Conservation (phyloP, 2,113 vertebrate species). For the Percopsis transmontana region DNA sequence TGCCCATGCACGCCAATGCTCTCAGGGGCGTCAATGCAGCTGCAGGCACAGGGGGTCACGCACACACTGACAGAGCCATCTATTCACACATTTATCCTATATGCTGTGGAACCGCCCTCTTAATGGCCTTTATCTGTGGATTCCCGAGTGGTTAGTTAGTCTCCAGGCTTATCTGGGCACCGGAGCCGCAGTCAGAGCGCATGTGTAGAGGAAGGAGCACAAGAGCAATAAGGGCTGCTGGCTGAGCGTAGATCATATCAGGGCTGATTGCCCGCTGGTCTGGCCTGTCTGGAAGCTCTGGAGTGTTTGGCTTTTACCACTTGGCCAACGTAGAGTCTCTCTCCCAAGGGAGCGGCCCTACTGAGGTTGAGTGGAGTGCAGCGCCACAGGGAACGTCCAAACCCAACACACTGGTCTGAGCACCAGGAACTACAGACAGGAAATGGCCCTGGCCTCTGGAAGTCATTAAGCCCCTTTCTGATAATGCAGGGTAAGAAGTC, state of each 20-base stretch:
- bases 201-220: conserved; percentile 43
- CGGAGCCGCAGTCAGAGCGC: conserved; percentile 44
- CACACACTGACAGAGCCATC: conserved; percentile 25
- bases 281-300: conserved; percentile 45
- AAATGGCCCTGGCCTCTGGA: conserved; percentile 65
- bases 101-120: not conserved
- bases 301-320: conserved; percentile 52
- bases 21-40: conserved; percentile 22
- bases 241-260: conserved; percentile 64
- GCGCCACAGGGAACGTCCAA: conserved; percentile 47
- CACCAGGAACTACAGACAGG: conserved; percentile 58
- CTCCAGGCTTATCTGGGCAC: conserved; percentile 55
- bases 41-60: conserved; percentile 30
- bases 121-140: conserved; percentile 52
- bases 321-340: conserved; percentile 46
- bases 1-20: conserved; percentile 26
- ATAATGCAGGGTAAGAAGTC: conserved; percentile 47
- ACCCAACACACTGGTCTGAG: conserved; percentile 42
- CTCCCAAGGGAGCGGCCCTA: conserved; percentile 43
- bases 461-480: conserved; percentile 68
- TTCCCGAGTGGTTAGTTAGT: conserved; percentile 64
- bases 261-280: conserved; percentile 48
- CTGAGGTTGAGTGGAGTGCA: conserved; percentile 21
- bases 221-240: conserved; percentile 62
- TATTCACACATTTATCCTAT: conserved; percentile 27